phyloP scores from a whole-genome alignment of 2,113 vertebrate genomes.

The Thermophis baileyi region DNA sequence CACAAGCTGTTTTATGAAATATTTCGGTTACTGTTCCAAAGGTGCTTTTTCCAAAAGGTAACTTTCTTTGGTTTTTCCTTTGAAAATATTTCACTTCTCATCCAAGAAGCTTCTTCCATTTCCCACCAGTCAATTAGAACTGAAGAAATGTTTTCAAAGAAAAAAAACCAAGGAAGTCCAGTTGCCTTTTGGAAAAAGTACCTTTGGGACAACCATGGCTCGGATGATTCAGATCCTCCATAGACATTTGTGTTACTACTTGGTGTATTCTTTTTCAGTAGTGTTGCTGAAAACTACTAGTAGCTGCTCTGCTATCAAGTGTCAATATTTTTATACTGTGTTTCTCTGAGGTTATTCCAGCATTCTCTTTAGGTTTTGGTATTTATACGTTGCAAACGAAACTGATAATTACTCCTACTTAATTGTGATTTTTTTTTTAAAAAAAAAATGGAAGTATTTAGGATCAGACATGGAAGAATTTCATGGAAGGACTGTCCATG shows the following conservation, averaged over 20 bases:
- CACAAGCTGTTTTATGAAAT: neutral
- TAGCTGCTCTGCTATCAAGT: neutral
- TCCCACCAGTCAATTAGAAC: neutral
- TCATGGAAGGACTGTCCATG: constrained; percentile 90
- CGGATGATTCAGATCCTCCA: neutral
- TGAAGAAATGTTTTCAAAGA: neutral
- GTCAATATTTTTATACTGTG: neutral
- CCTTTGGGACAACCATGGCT: neutral
- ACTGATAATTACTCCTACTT: neutral
- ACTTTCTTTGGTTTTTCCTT: neutral
- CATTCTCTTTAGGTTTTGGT: neutral
- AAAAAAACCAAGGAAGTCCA: neutral
- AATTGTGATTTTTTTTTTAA: neutral
- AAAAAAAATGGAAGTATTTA: constrained; percentile 75
- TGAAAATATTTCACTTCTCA: neutral
- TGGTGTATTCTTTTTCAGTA: neutral
- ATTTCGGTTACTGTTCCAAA: neutral
- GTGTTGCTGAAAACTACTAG: neutral
- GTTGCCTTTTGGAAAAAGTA: neutral
- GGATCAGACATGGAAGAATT: constrained; percentile 98
- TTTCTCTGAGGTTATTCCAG: neutral
- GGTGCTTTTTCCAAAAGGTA: neutral
- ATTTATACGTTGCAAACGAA: neutral
- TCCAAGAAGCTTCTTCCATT: neutral
- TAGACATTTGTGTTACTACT: neutral